Evolutionary conservation across 2,888 invertebrate species (phyloP), one percentile per base, ranked within the genome.

Genomic region (Dasysyrphus tricinctus): DNA sequence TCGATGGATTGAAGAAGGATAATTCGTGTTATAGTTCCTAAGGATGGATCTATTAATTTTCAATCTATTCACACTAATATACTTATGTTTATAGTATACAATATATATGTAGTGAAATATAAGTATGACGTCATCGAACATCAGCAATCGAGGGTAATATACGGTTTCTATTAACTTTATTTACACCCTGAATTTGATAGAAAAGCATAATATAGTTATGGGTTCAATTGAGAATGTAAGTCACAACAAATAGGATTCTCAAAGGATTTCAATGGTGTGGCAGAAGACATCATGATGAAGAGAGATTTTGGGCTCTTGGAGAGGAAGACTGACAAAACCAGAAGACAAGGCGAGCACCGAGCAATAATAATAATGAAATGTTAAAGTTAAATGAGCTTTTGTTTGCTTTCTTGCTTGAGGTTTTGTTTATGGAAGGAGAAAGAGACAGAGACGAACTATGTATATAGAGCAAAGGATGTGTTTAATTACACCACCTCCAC

Each of bases 381-480:
- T 57, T 34, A 34, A 57, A 34, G 9, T 32, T 57, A 57, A 57
- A 57, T 32, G n/a, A 57, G 57, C n/a, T 57, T 57, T 34, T 5
- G 16, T 32, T 32, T 14, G 32, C 0, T 11, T 5, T 12, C 11
- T 5, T 24, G 11, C 19, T 14, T 14, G 42, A 11, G 42, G 19
- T 24, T 49, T 49, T 1, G 1, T 19, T 3, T 44, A n/a, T 3
- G 16, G 16, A 3, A 8, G 16, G 47, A 9, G 8, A 37, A 7
- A 24, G 24, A 24, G 24, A 24, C 24, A 24, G 24, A 24, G 24
- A 24, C 24, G 3, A 24, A 24, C 24, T 24, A 24, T 24, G 3
- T 24, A 24, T 24, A 24, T 24, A 24, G 24, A 24, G 39, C 5
- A 49, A 49, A 49, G 24, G 49, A 49, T 49, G 24, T 49, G 24